Percentiles rank a stretch among this genome's conserved stretches.
Evolutionary conservation across 2,113 vertebrate species (phyloP).

Genomic region (Patagioenas fasciata): DNA sequence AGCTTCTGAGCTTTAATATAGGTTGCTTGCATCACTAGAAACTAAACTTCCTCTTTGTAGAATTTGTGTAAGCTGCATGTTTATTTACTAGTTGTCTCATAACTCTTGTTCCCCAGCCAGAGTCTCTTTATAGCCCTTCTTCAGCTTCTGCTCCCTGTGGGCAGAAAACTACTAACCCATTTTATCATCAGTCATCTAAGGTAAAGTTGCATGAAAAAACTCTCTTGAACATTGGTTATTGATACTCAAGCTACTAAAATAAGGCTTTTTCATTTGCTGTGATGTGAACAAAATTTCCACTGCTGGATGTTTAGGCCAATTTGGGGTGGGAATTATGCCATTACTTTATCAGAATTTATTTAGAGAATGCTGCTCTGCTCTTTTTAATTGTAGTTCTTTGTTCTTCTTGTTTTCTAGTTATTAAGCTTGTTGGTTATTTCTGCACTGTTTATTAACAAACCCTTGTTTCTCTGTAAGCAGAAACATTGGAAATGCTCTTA

Average conservation of each 20-base stretch:
- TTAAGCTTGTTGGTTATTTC: neutral
- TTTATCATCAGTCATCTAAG: slow-evolving; percentile 73
- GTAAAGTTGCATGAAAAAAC: slow-evolving; percentile 74
- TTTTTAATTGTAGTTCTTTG: neutral
- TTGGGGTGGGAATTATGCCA: neutral
- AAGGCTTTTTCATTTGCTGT: slow-evolving; percentile 45
- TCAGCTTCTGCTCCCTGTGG: slow-evolving; percentile 70
- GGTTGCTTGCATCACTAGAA: slow-evolving; percentile 31
- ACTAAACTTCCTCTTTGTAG: slow-evolving; percentile 32
- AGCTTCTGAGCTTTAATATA: slow-evolving; percentile 33
- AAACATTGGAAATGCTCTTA: neutral
- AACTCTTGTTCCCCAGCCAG: slow-evolving; percentile 74
- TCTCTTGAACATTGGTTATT: slow-evolving; percentile 23
- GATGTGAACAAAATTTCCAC: neutral
- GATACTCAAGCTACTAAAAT: neutral
- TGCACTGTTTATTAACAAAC: slow-evolving; percentile 1
- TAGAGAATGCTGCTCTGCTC: neutral
- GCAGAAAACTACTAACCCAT: slow-evolving; percentile 76
- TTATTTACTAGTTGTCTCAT: slow-evolving; percentile 63
- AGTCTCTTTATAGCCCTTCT: slow-evolving; percentile 74
- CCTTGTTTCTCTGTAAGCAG: slow-evolving; percentile 14
- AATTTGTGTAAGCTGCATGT: slow-evolving; percentile 29
- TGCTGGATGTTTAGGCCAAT: neutral
- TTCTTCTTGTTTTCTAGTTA: neutral
- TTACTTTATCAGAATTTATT: neutral